Evolutionary conservation across 2,113 vertebrate species (phyloP).

Genomic region (Oryzias melastigma): DNA sequence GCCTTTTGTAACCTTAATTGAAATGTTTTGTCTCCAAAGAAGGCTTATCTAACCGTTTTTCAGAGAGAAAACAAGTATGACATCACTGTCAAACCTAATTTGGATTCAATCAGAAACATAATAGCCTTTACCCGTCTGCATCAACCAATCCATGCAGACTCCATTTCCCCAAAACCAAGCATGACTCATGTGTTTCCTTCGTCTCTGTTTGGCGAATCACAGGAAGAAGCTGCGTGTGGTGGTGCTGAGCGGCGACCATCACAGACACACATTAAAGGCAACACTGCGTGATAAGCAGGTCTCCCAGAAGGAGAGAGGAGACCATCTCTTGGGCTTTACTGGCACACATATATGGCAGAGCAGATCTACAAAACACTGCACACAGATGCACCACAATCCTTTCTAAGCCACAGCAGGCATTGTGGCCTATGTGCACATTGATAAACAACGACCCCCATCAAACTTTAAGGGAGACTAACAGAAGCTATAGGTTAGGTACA

Average conservation of each 20-base stretch:
- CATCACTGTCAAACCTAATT: constrained; percentile 7
- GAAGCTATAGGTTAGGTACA: constrained; percentile 71
- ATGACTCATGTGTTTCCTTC: constrained; percentile 1
- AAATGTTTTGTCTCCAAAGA: constrained; percentile 16
- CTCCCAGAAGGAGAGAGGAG: constrained; percentile 25
- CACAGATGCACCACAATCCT: constrained; percentile 59
- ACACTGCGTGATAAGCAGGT: constrained; percentile 44
- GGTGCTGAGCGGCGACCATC: constrained; percentile 62
- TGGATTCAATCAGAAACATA: neutral
- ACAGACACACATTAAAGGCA: constrained; percentile 63
- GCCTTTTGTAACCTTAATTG: constrained; percentile 11
- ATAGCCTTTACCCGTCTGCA: constrained; percentile 10
- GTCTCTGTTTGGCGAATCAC: constrained; percentile 24
- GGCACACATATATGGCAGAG: constrained; percentile 66
- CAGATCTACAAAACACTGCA: constrained; percentile 70
- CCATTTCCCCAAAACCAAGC: constrained; percentile 3
- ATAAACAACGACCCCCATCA: constrained; percentile 68
- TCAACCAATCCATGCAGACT: neutral
- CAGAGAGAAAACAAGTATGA: constrained; percentile 5
- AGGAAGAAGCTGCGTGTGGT: constrained; percentile 50
- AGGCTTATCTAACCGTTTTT: neutral
- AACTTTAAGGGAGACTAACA: constrained; percentile 66
- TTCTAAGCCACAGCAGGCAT: constrained; percentile 74
- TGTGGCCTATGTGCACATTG: constrained; percentile 72
- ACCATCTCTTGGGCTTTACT: constrained; percentile 40